Conservation (phyloP, 2,888 invertebrate genomes). For the Rhamnusium bicolor region DNA sequence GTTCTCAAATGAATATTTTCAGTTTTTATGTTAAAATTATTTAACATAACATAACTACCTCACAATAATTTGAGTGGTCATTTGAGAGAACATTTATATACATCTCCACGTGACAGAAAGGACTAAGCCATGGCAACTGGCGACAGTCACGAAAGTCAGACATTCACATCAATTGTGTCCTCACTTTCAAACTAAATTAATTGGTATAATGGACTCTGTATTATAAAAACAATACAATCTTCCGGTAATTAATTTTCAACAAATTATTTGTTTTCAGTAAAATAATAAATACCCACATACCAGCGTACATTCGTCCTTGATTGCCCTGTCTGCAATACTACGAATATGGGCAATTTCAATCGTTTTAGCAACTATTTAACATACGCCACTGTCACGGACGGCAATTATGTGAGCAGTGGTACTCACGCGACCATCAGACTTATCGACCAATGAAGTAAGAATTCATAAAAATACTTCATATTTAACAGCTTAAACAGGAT, state of each 20-base stretch:
- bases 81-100: too few species aligned
- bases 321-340: constrained; percentile 34
- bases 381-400: constrained; percentile 32
- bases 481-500: too few species aligned
- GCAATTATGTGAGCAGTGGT: constrained; percentile 30
- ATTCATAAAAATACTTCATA: background rate
- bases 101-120: too few species aligned
- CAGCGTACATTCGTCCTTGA: constrained; percentile 27
- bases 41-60: too few species aligned
- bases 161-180: background rate
- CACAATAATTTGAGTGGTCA: too few species aligned
- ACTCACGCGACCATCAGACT: constrained; percentile 30
- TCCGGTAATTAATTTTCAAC: constrained; percentile 10
- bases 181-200: background rate
- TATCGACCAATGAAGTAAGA: constrained; percentile 20
- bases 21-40: too few species aligned
- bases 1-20: too few species aligned
- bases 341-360: constrained; percentile 35
- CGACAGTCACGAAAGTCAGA: background rate
- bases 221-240: background rate
- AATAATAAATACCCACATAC: constrained; percentile 30
- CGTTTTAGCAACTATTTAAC: constrained; percentile 36
- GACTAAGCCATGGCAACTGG: too few species aligned
- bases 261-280: background rate
- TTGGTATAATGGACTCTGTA: background rate